phyloP scores from a whole-genome alignment of 64 coral and sea anemone species.

The Porites australiensis region DNA sequence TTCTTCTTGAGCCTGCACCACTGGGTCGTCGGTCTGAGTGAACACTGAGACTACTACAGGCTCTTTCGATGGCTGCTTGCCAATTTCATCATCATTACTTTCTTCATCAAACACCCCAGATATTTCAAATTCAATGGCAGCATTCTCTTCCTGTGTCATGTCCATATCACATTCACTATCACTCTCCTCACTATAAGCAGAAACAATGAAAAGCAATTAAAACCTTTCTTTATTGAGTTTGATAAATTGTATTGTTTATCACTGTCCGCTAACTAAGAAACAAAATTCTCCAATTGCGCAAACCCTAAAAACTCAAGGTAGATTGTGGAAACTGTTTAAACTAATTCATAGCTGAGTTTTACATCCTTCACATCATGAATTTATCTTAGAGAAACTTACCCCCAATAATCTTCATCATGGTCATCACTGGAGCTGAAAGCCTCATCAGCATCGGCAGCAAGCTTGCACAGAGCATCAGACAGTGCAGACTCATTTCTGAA shows the following conservation, averaged over 20 bases:
- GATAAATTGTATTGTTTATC: constrained; percentile 4
- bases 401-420: constrained; percentile 10
- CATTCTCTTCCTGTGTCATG: not conserved
- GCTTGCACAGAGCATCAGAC: constrained; percentile 11
- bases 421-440: constrained; percentile 7
- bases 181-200: not conserved
- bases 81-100: not conserved
- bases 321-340: not conserved
- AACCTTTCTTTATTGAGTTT: not conserved
- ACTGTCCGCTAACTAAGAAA: not conserved
- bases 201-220: not conserved
- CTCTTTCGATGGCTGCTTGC: not conserved
- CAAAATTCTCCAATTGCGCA: not conserved
- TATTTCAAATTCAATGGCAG: not conserved
- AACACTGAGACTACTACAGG: not conserved
- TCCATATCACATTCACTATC: not conserved
- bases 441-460: constrained; percentile 1
- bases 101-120: not conserved
- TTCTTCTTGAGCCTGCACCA: constrained; percentile 2
- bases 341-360: not conserved
- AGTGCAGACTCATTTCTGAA: not conserved
- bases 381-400: not conserved
- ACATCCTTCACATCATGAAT: not conserved
- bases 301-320: not conserved
- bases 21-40: not conserved